Base-by-base conservation (phyloP, 2,888 invertebrate species). In the Chloroclysta siterata region DNA sequence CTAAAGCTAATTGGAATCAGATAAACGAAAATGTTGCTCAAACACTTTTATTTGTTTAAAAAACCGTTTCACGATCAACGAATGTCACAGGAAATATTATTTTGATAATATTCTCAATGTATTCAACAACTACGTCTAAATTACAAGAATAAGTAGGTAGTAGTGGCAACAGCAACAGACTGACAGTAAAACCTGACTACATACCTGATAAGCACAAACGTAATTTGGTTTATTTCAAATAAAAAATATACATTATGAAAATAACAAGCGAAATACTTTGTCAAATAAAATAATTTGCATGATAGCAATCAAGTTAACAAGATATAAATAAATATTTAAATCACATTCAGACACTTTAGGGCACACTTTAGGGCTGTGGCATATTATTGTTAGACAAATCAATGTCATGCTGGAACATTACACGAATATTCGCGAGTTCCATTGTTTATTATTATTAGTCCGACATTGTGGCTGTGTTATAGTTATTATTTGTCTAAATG, bases 181-280 rank as follows among this genome's bases (percentile, higher is more conserved):
- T 33, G n/a, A 48, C 7, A 33, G 14, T 50, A 8, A 41, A 33
- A 29, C 13, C 44, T 39, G n/a, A n/a, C n/a, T 14, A 47, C 46
- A 11, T 28, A 48, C 6, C n/a, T n/a, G n/a, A n/a, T n/a, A 60
- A 39, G 55, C 46, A 55, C 33, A 28, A 55, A 46, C 54, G 13
- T 56, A 42, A 42, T 48, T 28, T 15, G 47, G 55, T 36, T 60
- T 53, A 15, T 48, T 53, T 36, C 8, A 39, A 48, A 46, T 57
- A 48, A 53, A 58, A 41, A 60, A 42, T 8, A 42, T 53, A 8
- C 11, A 66, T 22, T 42, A 60, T 41, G 42, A 53, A 58, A 29
- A 55, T 42, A 66, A 60, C 62, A 63, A 69, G 60, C 58, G 54
- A 65, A 63, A 58, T 52, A 62, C 44, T 64, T 60, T 63, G 54